phyloP scores from a whole-genome alignment of 1,140 invertebrate species.

The Goniozus legneri region DNA sequence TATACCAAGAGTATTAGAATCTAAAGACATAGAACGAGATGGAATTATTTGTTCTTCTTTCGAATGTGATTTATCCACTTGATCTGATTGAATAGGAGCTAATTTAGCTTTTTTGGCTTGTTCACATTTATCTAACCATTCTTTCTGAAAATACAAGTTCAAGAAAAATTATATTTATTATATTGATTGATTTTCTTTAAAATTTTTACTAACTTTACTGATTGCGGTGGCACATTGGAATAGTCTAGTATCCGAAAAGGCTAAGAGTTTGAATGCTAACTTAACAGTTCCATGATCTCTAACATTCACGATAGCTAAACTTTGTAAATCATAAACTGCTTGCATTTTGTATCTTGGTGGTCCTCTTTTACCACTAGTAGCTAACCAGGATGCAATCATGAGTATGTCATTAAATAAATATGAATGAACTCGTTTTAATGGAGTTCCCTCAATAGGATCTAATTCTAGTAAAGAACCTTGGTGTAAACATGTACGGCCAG shows the following conservation, averaged over 20 bases:
- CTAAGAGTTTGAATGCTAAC: slow-evolving; percentile 90
- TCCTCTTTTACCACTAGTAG: slow-evolving; percentile 60
- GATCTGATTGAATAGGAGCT: slow-evolving; percentile 56
- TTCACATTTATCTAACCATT: slow-evolving; percentile 93
- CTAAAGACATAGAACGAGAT: slow-evolving; percentile 41
- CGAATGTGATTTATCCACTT: slow-evolving; percentile 6
- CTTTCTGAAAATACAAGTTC: slow-evolving; percentile 62
- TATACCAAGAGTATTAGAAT: slow-evolving; percentile 40
- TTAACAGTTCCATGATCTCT: slow-evolving; percentile 86
- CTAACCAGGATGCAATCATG: slow-evolving; percentile 62
- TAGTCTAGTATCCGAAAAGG: slow-evolving; percentile 89
- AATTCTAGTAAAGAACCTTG: slow-evolving; percentile 90
- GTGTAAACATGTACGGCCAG: slow-evolving; percentile 74
- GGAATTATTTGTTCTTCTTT: slow-evolving; percentile 29
- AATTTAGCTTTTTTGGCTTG: slow-evolving; percentile 83
- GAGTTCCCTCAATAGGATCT: slow-evolving; percentile 80
- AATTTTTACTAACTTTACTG: slow-evolving; percentile 61
- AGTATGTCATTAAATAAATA: slow-evolving; percentile 89
- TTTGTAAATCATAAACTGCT: slow-evolving; percentile 85
- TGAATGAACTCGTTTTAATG: slow-evolving; percentile 84
- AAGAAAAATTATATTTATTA: slow-evolving; percentile 5
- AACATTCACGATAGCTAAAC: slow-evolving; percentile 92
- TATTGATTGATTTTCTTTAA: not conserved
- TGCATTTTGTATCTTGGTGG: slow-evolving; percentile 87
- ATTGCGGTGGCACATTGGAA: slow-evolving; percentile 86